Evolutionary conservation across 2,797 vertebrate genomes (phyloP), one percentile per base, ranked within the genome.

Genomic region (Toxotes lorentzi): DNA sequence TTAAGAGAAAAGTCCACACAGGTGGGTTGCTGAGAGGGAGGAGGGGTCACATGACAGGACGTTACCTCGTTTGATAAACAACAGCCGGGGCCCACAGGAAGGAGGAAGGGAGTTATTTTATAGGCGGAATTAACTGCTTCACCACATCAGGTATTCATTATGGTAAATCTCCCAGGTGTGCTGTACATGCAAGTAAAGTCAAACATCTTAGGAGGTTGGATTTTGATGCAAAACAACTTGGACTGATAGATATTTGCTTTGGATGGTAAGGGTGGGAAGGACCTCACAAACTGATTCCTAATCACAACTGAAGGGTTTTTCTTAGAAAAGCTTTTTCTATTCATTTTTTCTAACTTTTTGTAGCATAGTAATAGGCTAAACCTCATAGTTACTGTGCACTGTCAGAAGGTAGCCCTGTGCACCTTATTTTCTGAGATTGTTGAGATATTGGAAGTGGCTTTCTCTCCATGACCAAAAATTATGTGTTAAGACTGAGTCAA

Each of bases 1-100:
- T 95, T 95, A 95, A 83, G 90, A 90, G 90, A 83, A 94, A 95
- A 95, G 93, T 95, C 94, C 88, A 91, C 93, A 94, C 95, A 95
- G 94, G 95, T 96, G 95, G 94, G 93, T 82, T 86, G 72, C 78
- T 85, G 76, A 53, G 88, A 74, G 70, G 74, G 69, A 68, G 86
- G 79, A 80, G 89, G 89, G 90, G 92, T 94, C 94, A 95, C 94
- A 95, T 94, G 94, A 93, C 94, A 93, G 93, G 93, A 95, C 87
- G 88, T 92, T 92, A 94, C 92, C 92, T 93, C 84, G 89, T 93
- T 94, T 94, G 92, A 94, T 92, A 93, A 94, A 94, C 93, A 93
- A 86, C 91, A 86, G 91, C 84, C 84, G 70, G 76, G 85, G 83
- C 84, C 76, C 90, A 92, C 93, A 87, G 94, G 90, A 94, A 92